Conservation (phyloP, 2,888 invertebrate genomes). For the Pristionchus mayeri region DNA sequence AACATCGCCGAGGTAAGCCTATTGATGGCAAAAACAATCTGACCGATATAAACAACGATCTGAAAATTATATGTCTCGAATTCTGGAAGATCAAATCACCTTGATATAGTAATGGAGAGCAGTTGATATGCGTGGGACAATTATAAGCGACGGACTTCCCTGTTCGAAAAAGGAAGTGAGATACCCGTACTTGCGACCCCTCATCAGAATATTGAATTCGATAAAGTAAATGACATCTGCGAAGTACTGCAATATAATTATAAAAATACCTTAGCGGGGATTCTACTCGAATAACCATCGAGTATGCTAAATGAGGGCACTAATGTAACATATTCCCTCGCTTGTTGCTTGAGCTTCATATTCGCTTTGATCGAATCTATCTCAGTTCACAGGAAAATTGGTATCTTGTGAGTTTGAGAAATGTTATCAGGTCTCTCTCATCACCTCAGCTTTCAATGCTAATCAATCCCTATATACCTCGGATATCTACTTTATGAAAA, state of each 20-base stretch:
- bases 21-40: slow-evolving; percentile 50
- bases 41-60: slow-evolving; percentile 52
- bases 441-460: too few relatives aligned
- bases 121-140: slow-evolving; percentile 49
- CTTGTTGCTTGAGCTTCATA: too few relatives aligned
- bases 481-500: background rate
- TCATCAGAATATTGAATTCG: slow-evolving; percentile 52
- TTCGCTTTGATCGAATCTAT: too few relatives aligned
- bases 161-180: slow-evolving; percentile 49
- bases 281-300: too few relatives aligned
- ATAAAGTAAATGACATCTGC: slow-evolving; percentile 49
- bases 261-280: background rate
- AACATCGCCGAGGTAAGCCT: slow-evolving; percentile 46
- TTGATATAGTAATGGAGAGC: slow-evolving; percentile 51
- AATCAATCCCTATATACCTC: background rate
- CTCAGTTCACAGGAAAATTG: too few relatives aligned
- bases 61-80: background rate
- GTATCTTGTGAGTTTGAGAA: too few relatives aligned
- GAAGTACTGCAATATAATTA: too few relatives aligned
- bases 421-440: too few relatives aligned
- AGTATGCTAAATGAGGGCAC: too few relatives aligned
- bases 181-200: slow-evolving; percentile 50
- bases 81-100: background rate
- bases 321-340: background rate
- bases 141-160: slow-evolving; percentile 28